Conservation (phyloP, 2,113 vertebrate species). For the Gyps fulvus region DNA sequence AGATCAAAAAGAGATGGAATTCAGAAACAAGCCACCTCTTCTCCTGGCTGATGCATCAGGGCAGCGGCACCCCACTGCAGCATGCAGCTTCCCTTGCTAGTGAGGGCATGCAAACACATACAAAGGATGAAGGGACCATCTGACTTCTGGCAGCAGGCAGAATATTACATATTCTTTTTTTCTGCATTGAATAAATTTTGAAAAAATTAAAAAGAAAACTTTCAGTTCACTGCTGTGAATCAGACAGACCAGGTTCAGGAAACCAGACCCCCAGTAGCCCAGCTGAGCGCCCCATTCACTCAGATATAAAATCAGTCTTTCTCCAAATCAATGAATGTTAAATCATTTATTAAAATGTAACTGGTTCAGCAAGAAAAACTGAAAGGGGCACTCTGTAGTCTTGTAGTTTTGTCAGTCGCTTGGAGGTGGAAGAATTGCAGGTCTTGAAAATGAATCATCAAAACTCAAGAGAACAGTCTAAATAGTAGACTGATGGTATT, state of each 20-base stretch:
- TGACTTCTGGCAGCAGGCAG: not conserved
- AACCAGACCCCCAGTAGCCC: not conserved
- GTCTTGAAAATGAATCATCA: not conserved
- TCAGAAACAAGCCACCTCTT: not conserved
- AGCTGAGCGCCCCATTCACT: not conserved
- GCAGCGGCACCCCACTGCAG: not conserved
- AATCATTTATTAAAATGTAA: not conserved
- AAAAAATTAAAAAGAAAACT: not conserved
- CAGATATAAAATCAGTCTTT: not conserved
- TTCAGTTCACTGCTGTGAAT: not conserved
- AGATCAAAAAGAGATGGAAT: not conserved
- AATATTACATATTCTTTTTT: not conserved
- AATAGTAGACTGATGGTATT: not conserved
- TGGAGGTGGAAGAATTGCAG: not conserved
- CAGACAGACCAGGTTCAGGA: not conserved
- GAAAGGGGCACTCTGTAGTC: not conserved
- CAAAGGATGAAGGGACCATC: not conserved
- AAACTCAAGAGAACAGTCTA: not conserved
- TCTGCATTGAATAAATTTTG: not conserved
- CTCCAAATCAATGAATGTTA: not conserved
- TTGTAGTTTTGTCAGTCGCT: not conserved
- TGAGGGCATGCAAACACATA: not conserved
- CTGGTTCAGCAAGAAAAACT: not conserved
- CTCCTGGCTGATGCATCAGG: not conserved
- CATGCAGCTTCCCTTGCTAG: rapidly evolving